Evolutionary conservation across 1,140 invertebrate species (phyloP), one percentile per base, ranked within the genome.

Genomic region (Temnothorax curvispinosus): DNA sequence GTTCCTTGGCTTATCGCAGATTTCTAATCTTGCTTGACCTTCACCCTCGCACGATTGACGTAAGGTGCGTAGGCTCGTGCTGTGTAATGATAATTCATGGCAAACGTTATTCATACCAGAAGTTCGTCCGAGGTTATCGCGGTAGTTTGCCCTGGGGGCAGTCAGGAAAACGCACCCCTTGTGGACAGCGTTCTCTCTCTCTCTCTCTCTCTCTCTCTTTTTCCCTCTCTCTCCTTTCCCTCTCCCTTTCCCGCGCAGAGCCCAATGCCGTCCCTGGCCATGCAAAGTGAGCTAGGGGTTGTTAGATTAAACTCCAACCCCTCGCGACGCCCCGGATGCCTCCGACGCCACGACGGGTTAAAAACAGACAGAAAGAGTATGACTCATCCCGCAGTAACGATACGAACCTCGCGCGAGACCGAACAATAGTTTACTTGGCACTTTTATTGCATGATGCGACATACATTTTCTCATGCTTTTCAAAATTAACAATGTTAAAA

Each of bases 291-390:
- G 87, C 88, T 86, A 88, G 93, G 93, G 92, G 92, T 90, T 91
- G 93, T 93, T 93, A 92, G 93, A 94, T 94, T 94, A 94, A 93
- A 93, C 88, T 92, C 91, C 88, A 90, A 88, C 93, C 93, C 93
- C 92, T 92, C 86, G 92, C 91, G 92, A 94, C 93, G 92, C 92
- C 93, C 93, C 93, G 93, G 93, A 94, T 92, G 88, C 93, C 92
- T 91, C 88, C 88, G 89, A 93, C 93, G 92, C 93, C 93, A 90
- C 91, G 90, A 76, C 92, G 93, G 93, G 93, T 94, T 94, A 94
- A 94, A 94, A 94, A 94, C 93, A 93, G 93, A 93, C 92, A 93
- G 89, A 87, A 94, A 93, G 92, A 93, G 91, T 93, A 91, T 89
- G 92, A 91, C 91, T 93, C 92, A 93, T 94, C 87, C 89, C 64